Base-by-base conservation (phyloP, 2,888 invertebrate species). In the Orgyia antiqua region DNA sequence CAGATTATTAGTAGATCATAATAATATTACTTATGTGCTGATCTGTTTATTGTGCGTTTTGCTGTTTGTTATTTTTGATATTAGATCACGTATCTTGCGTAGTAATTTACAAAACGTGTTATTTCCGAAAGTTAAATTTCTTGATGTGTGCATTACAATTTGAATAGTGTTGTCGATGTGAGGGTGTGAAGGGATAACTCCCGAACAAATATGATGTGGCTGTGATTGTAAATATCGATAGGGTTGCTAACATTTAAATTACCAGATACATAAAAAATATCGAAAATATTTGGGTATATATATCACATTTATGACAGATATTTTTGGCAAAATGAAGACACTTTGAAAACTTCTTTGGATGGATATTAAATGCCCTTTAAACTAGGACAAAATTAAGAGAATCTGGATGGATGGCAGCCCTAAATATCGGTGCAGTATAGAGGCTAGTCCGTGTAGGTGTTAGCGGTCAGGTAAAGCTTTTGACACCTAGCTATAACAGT, bases 171-270 rank as follows among this genome's bases (percentile, higher is more conserved):
- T 60, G 56, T 45, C 51, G 56, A 55, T 59, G 58, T 58, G 38
- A 62, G 70, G 64, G 84, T 83, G 84, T 80, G 78, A 82, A 74
- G 65, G 83, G 79, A 77, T 83, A 80, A 84, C 70, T 74, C 82
- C 74, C 63, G 66, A 71, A 69, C 70, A 82, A 84, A 84, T 60
- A 80, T 44, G 61, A 68, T 70, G 64, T 58, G 67, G 67, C 69
- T 69, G 66, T 70, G 69, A 74, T 74, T 57, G 74, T 71, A 67
- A 77, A 15, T 15, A 4, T 15, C 15, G 6, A 4, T 15, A 15
- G 6, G 15, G 15, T 15, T n/a, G n/a, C n/a, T n/a, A n/a, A n/a
- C n/a, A n/a, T n/a, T n/a, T n/a, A n/a, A n/a, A n/a, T n/a, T n/a
- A n/a, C n/a, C n/a, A n/a, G n/a, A n/a, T n/a, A n/a, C n/a, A n/a